Conservation (phyloP, 2,113 vertebrate genomes). For the Halcyon senegalensis region DNA sequence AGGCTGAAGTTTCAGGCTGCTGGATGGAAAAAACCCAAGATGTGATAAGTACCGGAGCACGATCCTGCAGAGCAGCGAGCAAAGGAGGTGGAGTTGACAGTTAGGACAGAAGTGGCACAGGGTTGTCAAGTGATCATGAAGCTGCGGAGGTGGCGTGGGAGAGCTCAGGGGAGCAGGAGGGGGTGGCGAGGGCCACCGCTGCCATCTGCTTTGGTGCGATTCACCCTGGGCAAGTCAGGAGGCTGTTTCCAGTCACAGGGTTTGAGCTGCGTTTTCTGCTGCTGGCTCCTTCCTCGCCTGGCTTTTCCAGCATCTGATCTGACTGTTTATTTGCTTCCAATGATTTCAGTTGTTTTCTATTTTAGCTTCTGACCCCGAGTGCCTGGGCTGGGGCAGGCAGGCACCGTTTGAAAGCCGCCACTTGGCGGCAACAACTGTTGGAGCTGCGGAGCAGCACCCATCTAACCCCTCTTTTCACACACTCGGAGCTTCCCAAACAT, state of each 20-base stretch:
- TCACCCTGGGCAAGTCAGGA: background rate
- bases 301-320: constrained; percentile 57
- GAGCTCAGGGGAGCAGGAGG: background rate
- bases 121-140: background rate
- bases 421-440: constrained; percentile 68
- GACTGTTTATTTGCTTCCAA: constrained; percentile 53
- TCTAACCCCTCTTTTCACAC: constrained; percentile 69
- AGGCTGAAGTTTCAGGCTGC: background rate
- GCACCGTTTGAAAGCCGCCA: constrained; percentile 65
- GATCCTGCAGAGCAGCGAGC: background rate
- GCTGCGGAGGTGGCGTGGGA: background rate
- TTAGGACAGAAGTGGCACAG: background rate
- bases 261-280: background rate
- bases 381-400: constrained; percentile 59
- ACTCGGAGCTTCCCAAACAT: constrained; percentile 62
- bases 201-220: background rate
- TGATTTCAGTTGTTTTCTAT: constrained; percentile 70
- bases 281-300: constrained; percentile 34
- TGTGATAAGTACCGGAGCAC: background rate
- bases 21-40: background rate
- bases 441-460: constrained; percentile 58
- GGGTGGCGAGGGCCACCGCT: background rate
- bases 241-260: constrained; percentile 28
- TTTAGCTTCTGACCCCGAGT: constrained; percentile 59
- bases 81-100: background rate